Conservation (phyloP, 2,113 vertebrate genomes). For the Lasiurus borealis region DNA sequence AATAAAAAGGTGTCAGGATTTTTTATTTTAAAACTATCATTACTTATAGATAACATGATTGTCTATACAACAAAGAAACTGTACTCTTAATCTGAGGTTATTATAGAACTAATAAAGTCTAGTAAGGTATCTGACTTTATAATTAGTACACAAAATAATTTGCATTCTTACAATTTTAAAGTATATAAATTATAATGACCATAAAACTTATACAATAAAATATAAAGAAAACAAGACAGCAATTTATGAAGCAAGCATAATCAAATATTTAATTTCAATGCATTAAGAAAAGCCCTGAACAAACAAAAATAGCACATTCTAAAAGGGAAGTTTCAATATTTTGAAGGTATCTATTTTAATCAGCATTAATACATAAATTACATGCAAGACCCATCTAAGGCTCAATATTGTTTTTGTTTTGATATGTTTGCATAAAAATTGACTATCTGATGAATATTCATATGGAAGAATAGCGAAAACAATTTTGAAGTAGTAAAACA, state of each 20-base stretch:
- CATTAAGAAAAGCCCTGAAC: background rate
- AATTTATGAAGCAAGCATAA: background rate
- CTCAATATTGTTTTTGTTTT: background rate
- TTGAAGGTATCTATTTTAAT: background rate
- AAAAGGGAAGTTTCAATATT: background rate
- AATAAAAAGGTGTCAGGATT: background rate
- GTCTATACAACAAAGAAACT: background rate
- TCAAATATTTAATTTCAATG: background rate
- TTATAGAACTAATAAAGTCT: background rate
- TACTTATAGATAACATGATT: background rate
- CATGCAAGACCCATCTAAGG: background rate
- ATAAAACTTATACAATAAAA: background rate
- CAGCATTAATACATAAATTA: background rate
- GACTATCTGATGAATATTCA: background rate
- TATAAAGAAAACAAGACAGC: background rate
- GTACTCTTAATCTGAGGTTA: background rate
- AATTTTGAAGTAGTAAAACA: slow-evolving; percentile 1
- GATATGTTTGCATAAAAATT: background rate
- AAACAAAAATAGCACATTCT: background rate
- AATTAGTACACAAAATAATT: background rate
- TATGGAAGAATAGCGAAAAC: background rate
- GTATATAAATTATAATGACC: background rate
- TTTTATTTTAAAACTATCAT: background rate
- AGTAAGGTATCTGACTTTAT: background rate
- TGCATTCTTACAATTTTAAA: slow-evolving; percentile 16